Percentiles rank a stretch among this genome's conserved stretches.
These are phyloP conservation scores for Phaethon lepturus DNA, from an alignment of 2,113 vertebrate genomes.

Conservation along the genomic window DNA sequence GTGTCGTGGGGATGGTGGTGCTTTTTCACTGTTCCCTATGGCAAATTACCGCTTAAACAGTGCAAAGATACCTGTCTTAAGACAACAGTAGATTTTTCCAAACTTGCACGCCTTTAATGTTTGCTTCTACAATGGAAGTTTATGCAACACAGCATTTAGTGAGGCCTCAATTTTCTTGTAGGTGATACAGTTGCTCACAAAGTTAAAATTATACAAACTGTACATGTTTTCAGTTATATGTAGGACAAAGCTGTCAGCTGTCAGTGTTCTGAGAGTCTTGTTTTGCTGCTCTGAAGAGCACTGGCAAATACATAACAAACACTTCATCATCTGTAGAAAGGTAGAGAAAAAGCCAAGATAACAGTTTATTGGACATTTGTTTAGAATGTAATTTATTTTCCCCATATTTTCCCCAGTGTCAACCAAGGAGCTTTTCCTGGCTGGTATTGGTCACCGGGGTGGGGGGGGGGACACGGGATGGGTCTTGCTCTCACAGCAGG, in stretches of 20 bases:
- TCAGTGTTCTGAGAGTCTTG: not conserved
- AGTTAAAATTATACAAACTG: not conserved
- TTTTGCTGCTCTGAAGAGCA: not conserved
- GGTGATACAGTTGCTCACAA: not conserved
- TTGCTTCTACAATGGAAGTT: not conserved
- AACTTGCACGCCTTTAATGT: accelerated
- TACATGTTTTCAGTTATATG: not conserved
- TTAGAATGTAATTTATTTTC: not conserved
- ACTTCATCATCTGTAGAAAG: not conserved
- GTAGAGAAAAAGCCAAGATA: not conserved
- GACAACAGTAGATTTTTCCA: not conserved
- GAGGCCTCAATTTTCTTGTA: not conserved
- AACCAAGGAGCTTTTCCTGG: not conserved
- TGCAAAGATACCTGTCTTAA: not conserved
- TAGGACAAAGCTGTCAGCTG: not conserved
- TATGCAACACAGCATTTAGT: not conserved
- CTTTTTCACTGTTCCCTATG: not conserved
- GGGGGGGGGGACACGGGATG: too few relatives aligned
- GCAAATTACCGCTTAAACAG: not conserved
- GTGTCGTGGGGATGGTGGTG: not conserved
- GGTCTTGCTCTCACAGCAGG: too few relatives aligned
- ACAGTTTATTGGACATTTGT: not conserved
- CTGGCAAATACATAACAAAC: not conserved
- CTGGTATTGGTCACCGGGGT: not conserved
- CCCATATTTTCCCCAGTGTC: not conserved